These are phyloP conservation scores for Pristionchus fissidentatus DNA, from an alignment of 2,888 invertebrate species.

Conservation along the genomic window DNA sequence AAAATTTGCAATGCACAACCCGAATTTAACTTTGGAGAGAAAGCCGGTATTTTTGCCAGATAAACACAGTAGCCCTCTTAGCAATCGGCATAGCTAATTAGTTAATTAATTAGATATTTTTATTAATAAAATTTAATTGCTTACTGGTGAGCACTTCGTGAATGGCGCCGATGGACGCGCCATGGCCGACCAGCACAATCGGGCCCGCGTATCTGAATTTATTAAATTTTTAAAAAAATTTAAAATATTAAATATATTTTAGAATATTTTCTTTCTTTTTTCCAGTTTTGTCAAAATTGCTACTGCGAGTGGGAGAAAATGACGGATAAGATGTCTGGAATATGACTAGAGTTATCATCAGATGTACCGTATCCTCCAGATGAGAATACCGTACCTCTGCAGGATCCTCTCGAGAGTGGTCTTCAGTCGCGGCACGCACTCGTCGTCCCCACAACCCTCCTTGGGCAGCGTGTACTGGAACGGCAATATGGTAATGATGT, in stretches of 20 bases:
- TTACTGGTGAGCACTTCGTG: constrained; percentile 65
- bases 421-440: constrained; percentile 66
- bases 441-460: constrained; percentile 71
- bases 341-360: too few species aligned
- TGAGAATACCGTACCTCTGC: constrained; percentile 62
- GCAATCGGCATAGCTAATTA: too few species aligned
- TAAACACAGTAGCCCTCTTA: too few species aligned
- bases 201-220: constrained; percentile 53
- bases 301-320: too few species aligned
- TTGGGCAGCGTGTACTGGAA: constrained; percentile 62
- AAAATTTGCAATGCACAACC: too few species aligned
- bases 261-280: too few species aligned
- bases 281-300: too few species aligned
- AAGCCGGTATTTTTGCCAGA: too few species aligned
- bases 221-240: background rate
- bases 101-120: too few species aligned
- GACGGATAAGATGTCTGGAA: too few species aligned
- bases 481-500: background rate
- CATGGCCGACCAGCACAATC: constrained; percentile 71
- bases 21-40: too few species aligned
- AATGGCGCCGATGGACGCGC: constrained; percentile 73
- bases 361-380: too few species aligned
- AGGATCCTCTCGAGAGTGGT: constrained; percentile 63
- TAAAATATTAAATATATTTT: background rate
- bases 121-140: constrained; percentile 12